Evolutionary conservation across 1,140 invertebrate genomes (phyloP).

Genomic region (Panonychus citri): DNA sequence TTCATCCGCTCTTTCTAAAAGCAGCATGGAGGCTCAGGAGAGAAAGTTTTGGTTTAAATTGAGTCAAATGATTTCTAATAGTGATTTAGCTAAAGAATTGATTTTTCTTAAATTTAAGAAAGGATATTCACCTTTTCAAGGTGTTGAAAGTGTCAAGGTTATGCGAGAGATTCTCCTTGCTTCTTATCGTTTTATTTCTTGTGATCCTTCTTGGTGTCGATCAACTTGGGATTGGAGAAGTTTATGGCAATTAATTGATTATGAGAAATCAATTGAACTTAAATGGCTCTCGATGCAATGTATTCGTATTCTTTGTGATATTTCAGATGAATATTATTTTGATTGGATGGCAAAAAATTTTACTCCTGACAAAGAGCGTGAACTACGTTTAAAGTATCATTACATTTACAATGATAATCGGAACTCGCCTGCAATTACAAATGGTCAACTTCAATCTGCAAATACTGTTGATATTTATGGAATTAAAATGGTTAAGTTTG

Average conservation of each 20-base stretch:
- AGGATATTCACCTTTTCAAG: background rate
- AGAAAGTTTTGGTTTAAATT: background rate
- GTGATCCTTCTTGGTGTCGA: background rate
- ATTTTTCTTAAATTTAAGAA: background rate
- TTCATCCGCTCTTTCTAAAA: too few species aligned
- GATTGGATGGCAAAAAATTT: background rate
- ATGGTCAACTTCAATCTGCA: constrained; percentile 8
- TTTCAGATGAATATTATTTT: background rate
- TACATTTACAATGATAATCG: background rate
- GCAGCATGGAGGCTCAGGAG: too few species aligned
- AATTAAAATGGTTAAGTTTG: background rate
- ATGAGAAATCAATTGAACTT: background rate
- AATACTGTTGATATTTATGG: constrained; percentile 11
- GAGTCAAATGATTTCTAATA: background rate
- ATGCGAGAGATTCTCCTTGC: background rate
- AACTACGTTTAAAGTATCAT: constrained; percentile 1
- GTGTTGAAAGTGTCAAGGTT: background rate
- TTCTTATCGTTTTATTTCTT: background rate
- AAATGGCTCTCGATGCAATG: constrained; percentile 3
- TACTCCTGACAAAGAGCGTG: background rate
- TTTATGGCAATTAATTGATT: background rate
- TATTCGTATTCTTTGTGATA: constrained; percentile 1
- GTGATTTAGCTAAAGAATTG: background rate
- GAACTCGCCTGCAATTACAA: background rate
- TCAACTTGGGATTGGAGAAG: background rate